Evolutionary conservation across 2,113 vertebrate genomes (phyloP), one percentile per base, ranked within the genome.

Genomic region (Dipodomys spectabilis): DNA sequence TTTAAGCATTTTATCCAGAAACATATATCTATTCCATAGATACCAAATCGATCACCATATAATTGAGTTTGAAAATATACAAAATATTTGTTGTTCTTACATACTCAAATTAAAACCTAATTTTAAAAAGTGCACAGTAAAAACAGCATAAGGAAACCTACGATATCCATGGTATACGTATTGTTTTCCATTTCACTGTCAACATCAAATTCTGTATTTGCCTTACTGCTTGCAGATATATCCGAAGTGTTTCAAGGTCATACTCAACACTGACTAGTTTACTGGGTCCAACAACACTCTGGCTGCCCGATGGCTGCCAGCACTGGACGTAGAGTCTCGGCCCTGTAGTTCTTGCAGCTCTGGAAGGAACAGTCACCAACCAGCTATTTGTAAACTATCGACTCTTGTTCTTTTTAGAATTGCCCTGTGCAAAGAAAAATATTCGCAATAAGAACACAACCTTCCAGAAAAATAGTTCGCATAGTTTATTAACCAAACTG

Each of bases 391-490:
- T 74, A 79, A 96, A 96, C 98, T 99, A 99, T 95, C 99, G 99
- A 96, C 98, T 98, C 97, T 99, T 99, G 97, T 98, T 99, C 98
- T 99, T 99, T 96, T 99, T 99, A 87, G 99, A 98, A 97, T 99
- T 99, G 97, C 98, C 99, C 99, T 99, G 96, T 57, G 94, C 92
- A 65, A 94, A 95, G 85, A 89, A 97, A 91, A 97, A 95, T 74
- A 23, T 82, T 69, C 96, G 93, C 28, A 91, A 82, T 39, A 93
- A 83, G 97, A 95, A 92, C 2, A 53, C 18, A 45, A 75, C 94
- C 9, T 89, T 74, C 57, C 22, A 28, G 53, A 78, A 91, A 77
- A 82, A 93, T 7, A 73, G 68, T 27, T 65, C 16, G 53, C n/a
- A 84, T 1, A 49, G 27, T 23, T 60, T 80, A 79, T 5, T 86